A percentile compares a stretch with the other conserved stretches of the same genome.
Evolutionary conservation across 2,888 invertebrate species (phyloP).

Genomic region (Metallyticus violacea): DNA sequence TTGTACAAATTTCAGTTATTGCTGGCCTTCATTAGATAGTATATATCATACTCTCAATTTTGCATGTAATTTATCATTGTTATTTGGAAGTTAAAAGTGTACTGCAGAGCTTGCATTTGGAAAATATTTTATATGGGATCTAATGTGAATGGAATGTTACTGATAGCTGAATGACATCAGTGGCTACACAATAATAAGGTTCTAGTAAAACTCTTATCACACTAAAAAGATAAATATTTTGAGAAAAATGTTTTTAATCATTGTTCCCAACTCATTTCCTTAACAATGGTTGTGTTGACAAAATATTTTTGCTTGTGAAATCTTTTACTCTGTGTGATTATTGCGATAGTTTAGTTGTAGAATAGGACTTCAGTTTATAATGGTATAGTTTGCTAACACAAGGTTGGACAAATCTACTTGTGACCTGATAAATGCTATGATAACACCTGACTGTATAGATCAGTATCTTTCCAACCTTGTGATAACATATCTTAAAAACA

Average conservation of each 20-base stretch:
- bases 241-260: not conserved
- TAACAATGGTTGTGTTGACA: not conserved
- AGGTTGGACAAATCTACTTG: not conserved
- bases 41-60: not conserved
- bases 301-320: not conserved
- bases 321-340: not conserved
- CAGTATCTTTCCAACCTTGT: not conserved
- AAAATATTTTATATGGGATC: not conserved
- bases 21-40: too few relatives aligned
- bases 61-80: not conserved
- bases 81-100: not conserved
- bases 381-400: not conserved
- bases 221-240: not conserved
- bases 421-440: not conserved
- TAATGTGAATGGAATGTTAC: not conserved
- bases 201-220: not conserved
- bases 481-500: not conserved
- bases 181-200: not conserved
- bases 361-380: not conserved
- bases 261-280: too few relatives aligned
- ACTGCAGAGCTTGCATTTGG: too few relatives aligned
- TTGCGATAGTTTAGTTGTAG: not conserved
- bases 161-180: not conserved
- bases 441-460: too few relatives aligned
- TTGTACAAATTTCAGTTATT: too few relatives aligned